Conservation (phyloP, 2,888 invertebrate genomes). For the Notodonta ziczac region DNA sequence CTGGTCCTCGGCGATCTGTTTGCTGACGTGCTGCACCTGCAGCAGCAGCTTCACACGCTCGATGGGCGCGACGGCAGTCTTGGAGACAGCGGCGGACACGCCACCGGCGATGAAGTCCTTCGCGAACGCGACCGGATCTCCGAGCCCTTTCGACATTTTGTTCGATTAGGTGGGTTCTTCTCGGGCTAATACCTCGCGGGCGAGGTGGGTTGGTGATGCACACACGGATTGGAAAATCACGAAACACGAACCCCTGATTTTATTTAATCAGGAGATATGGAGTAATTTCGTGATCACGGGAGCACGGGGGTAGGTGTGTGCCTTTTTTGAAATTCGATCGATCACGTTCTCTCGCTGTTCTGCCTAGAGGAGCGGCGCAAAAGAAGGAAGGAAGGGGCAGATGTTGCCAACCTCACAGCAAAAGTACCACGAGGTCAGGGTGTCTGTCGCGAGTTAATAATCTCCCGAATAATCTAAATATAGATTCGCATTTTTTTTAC, state of each 20-base stretch:
- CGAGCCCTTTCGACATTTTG: slow-evolving; percentile 79
- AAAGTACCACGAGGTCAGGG: slow-evolving; percentile 80
- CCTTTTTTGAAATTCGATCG: slow-evolving; percentile 84
- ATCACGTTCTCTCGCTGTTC: slow-evolving; percentile 82
- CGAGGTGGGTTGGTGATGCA: slow-evolving; percentile 62
- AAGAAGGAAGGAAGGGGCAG: slow-evolving; percentile 82
- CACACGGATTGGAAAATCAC: slow-evolving; percentile 80
- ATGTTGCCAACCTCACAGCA: slow-evolving; percentile 72
- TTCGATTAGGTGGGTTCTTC: slow-evolving; percentile 65
- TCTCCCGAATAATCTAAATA: slow-evolving; percentile 36
- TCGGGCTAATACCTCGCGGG: slow-evolving; percentile 68
- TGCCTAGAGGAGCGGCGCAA: slow-evolving; percentile 80
- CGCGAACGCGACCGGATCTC: slow-evolving; percentile 93
- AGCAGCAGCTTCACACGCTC: slow-evolving; percentile 97
- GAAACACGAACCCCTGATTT: slow-evolving; percentile 81
- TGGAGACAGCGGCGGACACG: slow-evolving; percentile 96
- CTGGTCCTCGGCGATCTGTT: slow-evolving; percentile 94
- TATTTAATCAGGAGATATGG: slow-evolving; percentile 74
- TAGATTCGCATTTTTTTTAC: slow-evolving; percentile 14
- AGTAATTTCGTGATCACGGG: slow-evolving; percentile 82
- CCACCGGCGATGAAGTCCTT: slow-evolving; percentile 98
- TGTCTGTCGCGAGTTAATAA: slow-evolving; percentile 38
- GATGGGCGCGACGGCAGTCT: slow-evolving; percentile 98
- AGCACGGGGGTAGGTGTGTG: slow-evolving; percentile 83
- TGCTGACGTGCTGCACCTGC: slow-evolving; percentile 98